Percentiles rank a stretch among this genome's conserved stretches.
These are phyloP conservation scores for Bombycilla garrulus DNA, from an alignment of 2,113 vertebrate species.

Conservation along the genomic window DNA sequence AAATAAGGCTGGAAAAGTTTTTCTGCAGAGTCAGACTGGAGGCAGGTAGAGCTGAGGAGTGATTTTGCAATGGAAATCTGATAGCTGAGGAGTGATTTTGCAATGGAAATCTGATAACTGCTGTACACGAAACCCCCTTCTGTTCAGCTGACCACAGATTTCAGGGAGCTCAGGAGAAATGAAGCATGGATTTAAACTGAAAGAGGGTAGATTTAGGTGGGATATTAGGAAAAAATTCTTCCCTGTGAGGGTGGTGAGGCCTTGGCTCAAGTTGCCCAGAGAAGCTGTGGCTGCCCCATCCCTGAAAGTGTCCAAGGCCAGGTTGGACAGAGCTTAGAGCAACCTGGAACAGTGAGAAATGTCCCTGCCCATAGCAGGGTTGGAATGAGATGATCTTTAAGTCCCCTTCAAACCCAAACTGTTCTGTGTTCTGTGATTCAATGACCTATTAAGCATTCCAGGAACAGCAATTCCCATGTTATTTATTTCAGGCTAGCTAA, in stretches of 20 bases:
- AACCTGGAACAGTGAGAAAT: rapidly evolving
- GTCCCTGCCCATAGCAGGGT: not conserved
- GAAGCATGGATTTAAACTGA: not conserved
- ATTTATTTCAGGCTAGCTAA: not conserved
- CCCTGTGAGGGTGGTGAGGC: not conserved
- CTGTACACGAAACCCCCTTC: not conserved
- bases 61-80: not conserved
- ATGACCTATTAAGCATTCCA: not conserved
- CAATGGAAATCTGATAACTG: not conserved
- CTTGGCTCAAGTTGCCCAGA: rapidly evolving
- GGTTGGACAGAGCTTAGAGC: rapidly evolving
- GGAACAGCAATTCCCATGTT: not conserved
- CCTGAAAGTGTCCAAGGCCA: not conserved
- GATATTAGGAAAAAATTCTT: not conserved
- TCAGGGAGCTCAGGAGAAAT: not conserved
- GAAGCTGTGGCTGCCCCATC: not conserved
- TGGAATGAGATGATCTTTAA: not conserved
- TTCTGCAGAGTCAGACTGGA: not conserved
- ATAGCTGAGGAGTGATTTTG: not conserved
- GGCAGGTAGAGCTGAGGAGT: not conserved
- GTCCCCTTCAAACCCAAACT: not conserved
- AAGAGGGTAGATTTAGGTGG: not conserved
- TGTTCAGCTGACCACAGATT: not conserved
- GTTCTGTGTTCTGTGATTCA: not conserved
- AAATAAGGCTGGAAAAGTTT: not conserved